Percentiles rank a stretch among this genome's conserved stretches.
Conservation (phyloP, 64 coral and sea anemone species). For the Trachythela sp. region DNA sequence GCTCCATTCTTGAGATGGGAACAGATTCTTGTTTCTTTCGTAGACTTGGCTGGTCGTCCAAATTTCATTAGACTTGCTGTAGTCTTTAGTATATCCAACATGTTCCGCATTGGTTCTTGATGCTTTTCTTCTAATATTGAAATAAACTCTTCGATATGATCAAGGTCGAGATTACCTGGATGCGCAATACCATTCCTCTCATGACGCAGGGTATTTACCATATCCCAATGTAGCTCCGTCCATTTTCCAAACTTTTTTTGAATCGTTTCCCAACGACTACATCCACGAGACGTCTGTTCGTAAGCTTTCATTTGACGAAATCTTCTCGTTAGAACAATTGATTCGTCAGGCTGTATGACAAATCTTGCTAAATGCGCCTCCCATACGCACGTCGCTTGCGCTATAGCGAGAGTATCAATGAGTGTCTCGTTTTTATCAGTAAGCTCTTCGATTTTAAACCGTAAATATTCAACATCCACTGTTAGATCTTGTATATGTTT, state of each 20-base stretch:
- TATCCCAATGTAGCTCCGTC: not conserved
- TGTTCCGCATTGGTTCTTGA: not conserved
- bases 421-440: not conserved
- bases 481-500: too few relatives aligned
- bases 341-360: not conserved
- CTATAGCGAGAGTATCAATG: not conserved
- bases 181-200: not conserved
- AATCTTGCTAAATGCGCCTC: not conserved
- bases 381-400: not conserved
- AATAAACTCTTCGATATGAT: not conserved
- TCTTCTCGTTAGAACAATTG: not conserved
- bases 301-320: not conserved
- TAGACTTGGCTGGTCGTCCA: not conserved
- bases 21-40: not conserved
- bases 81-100: not conserved
- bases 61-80: not conserved
- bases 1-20: not conserved
- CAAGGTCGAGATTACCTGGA: not conserved
- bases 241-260: not conserved
- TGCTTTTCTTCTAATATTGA: not conserved
- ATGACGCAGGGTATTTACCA: not conserved
- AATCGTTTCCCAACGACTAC: not conserved
- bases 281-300: not conserved
- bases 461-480: not conserved
- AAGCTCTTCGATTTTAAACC: too few relatives aligned